These are phyloP conservation scores for Monopis laevigella DNA, from an alignment of 2,888 invertebrate genomes.

Conservation along the genomic window DNA sequence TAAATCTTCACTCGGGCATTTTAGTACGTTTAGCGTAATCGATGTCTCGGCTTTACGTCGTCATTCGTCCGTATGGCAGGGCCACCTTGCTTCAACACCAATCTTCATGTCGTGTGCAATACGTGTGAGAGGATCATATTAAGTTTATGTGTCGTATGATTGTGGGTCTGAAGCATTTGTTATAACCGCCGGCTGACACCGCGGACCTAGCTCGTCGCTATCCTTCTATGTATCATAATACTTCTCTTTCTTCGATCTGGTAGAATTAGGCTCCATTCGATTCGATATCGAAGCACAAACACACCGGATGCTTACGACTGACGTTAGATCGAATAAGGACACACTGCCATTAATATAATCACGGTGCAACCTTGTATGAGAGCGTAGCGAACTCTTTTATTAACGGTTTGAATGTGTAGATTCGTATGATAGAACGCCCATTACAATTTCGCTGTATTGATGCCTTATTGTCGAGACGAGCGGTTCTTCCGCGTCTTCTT, in stretches of 20 bases:
- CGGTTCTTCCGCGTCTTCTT: not conserved
- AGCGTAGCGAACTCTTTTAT: slow-evolving; percentile 33
- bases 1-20: slow-evolving; percentile 29
- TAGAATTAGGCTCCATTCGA: not conserved
- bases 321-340: slow-evolving; percentile 21
- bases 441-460: slow-evolving; percentile 38
- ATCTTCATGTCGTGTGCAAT: too few species aligned
- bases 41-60: not conserved
- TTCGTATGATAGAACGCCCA: slow-evolving; percentile 24
- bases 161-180: too few species aligned
- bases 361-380: slow-evolving; percentile 42
- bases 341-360: slow-evolving; percentile 56
- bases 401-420: slow-evolving; percentile 18
- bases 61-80: slow-evolving; percentile 6
- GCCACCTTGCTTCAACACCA: not conserved
- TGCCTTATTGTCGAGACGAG: slow-evolving; percentile 37
- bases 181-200: slow-evolving; percentile 58
- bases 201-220: slow-evolving; percentile 40
- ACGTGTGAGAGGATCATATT: too few species aligned
- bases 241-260: slow-evolving; percentile 1
- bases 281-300: slow-evolving; percentile 42
- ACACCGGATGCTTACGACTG: slow-evolving; percentile 38
- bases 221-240: too few species aligned
- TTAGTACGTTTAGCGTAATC: slow-evolving; percentile 15
- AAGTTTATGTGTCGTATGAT: too few species aligned